Evolutionary conservation across 2,797 vertebrate genomes (phyloP).

Genomic region (Otus scops): DNA sequence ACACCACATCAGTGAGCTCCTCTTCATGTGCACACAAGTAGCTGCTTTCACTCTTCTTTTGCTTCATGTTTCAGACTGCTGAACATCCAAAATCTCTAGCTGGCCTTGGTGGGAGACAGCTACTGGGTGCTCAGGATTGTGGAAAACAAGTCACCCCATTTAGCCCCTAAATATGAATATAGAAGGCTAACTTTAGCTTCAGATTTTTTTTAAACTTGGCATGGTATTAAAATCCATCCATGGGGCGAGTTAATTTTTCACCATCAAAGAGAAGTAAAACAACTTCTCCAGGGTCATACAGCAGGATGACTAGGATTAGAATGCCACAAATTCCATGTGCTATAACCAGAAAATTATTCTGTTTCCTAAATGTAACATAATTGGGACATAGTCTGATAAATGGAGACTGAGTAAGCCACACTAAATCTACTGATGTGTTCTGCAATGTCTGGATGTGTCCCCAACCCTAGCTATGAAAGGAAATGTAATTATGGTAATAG

Average conservation of each 20-base stretch:
- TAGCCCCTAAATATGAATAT: conserved; percentile 39
- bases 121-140: background rate
- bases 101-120: background rate
- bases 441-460: conserved; percentile 53
- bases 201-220: conserved; percentile 43
- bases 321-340: conserved; percentile 61
- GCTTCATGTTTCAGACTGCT: background rate
- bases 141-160: conserved; percentile 28
- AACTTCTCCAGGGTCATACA: conserved; percentile 37
- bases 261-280: conserved; percentile 61
- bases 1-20: background rate
- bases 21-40: background rate
- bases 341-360: conserved; percentile 66
- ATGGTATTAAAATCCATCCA: conserved; percentile 40
- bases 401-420: conserved; percentile 56
- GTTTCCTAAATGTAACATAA: conserved; percentile 65
- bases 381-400: conserved; percentile 63
- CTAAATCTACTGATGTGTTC: conserved; percentile 64
- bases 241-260: conserved; percentile 30
- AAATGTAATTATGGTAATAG: conserved; percentile 67
- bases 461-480: conserved; percentile 64
- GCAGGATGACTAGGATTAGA: conserved; percentile 62
- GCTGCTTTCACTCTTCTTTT: background rate
- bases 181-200: conserved; percentile 47
- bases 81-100: background rate